Evolutionary conservation across 2,888 invertebrate species (phyloP), one percentile per base, ranked within the genome.

Genomic region (Sesia bembeciformis): DNA sequence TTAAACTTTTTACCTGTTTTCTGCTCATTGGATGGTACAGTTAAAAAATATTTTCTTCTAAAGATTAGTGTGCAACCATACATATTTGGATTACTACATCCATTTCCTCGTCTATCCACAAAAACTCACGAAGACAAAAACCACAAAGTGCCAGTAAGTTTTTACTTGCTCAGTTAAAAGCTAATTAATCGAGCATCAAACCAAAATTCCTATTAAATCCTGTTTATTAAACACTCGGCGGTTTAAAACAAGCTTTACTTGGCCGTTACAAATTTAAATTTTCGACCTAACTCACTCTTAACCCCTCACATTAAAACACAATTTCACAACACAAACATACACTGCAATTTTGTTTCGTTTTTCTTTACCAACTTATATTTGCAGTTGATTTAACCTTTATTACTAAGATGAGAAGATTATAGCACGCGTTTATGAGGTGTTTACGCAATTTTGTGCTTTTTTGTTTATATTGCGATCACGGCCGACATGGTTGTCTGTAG

Each of bases 381-480:
- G 46, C 46, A 8, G 46, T 23, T 46, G 46, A 46, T 46, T n/a
- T 23, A 46, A 8, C n/a, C 46, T n/a, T 23, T 5, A n/a, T 8
- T 6, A 46, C 46, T 46, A n/a, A 4, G 46, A 46, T 46, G n/a
- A n/a, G 46, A 23, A 46, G 46, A 46, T 46, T 8, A 23, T 5
- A 4, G n/a, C 23, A 5, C 6, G 46, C 23, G 46, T 46, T 46
- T 46, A 7, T 46, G 5, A 46, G 23, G 41, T 39, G 39, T 40
- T 56, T 54, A 56, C 56, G 53, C 55, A n/a, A 40, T 54, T 53
- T 61, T 54, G 60, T 64, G 55, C 62, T 69, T 76, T 79, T 78
- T 78, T 79, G 62, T 73, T 76, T 68, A 68, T 73, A 72, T 70
- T 77, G 70, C 68, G 73, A 70, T 66, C 66, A 66, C 61, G 66